Evolutionary conservation across 2,113 vertebrate species (phyloP), one percentile per base, ranked within the genome.

Genomic region (Colaptes auratus): DNA sequence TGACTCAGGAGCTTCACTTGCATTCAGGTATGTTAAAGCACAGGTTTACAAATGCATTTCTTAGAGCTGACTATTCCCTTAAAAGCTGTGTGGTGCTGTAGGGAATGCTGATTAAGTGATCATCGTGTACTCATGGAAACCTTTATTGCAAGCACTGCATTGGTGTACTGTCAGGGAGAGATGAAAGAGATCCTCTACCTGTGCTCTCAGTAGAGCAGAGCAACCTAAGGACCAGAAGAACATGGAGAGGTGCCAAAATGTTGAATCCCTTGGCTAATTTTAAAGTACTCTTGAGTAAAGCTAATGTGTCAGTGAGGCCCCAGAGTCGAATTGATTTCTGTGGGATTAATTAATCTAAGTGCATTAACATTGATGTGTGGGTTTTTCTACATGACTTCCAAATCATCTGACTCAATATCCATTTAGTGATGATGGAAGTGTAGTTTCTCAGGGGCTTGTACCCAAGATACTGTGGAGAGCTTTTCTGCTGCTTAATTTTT

Each of bases 331-430:
- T 84, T 93, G 35, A 81, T 93, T 90, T 87, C 70, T 76, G n/a
- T 60, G 72, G 35, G 39, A 89, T 89, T 92, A 95, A 90, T 88
- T 93, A 93, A 92, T 94, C 44, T 87, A 70, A 95, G 84, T 87
- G 83, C 63, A 79, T 59, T 82, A 67, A 87, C 89, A 76, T 25
- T 82, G 64, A 5, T 70, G 67, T 69, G 82, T 55, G 77, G 42
- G 3, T 33, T 85, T 44, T 94, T 95, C 94, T 90, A 76, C 18
- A 8, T 92, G 66, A 74, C 73, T 90, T 55, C 23, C 30, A 81
- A 27, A 35, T 78, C 0, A 1, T 84, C 53, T 92, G 63, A 90
- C 71, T 95, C 24, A 7, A 27, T 84, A 89, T 20, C 53, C 15
- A 17, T 69, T 86, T 81, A 65, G 39, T 60, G 30, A 77, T 95